Evolutionary conservation across 2,113 vertebrate species (phyloP).

Genomic region (Mesitornis unicolor): DNA sequence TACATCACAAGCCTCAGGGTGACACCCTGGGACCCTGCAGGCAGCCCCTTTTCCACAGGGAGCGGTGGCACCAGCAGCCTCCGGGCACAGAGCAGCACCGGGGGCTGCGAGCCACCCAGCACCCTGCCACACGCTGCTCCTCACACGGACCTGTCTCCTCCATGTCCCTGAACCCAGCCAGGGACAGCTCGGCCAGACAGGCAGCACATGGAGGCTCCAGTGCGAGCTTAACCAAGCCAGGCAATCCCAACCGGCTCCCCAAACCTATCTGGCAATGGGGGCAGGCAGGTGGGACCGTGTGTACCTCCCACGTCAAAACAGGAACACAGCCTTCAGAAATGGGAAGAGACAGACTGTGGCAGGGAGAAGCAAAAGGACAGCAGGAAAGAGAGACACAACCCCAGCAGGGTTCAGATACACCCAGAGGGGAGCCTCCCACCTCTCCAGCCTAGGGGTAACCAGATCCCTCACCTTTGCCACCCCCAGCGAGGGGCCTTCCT

Average conservation of each 20-base stretch:
- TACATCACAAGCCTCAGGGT: rapidly evolving
- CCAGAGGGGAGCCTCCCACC: neutral
- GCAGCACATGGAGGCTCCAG: neutral
- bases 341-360: neutral
- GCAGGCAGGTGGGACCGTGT: neutral
- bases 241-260: neutral
- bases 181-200: rapidly evolving
- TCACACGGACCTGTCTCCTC: neutral
- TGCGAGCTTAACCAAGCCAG: rapidly evolving
- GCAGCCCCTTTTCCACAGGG: neutral
- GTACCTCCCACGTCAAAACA: neutral
- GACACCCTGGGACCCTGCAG: neutral
- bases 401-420: neutral
- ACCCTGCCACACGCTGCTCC: rapidly evolving
- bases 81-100: neutral
- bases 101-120: neutral
- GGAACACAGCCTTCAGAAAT: neutral
- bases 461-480: neutral
- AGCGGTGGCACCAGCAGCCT: neutral
- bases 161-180: rapidly evolving
- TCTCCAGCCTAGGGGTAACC: neutral
- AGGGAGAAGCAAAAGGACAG: neutral
- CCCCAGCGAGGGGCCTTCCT: neutral
- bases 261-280: neutral
- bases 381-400: neutral